Evolutionary conservation across 2,888 invertebrate species (phyloP), one percentile per base, ranked within the genome.

Genomic region (Lycaena phlaeas): DNA sequence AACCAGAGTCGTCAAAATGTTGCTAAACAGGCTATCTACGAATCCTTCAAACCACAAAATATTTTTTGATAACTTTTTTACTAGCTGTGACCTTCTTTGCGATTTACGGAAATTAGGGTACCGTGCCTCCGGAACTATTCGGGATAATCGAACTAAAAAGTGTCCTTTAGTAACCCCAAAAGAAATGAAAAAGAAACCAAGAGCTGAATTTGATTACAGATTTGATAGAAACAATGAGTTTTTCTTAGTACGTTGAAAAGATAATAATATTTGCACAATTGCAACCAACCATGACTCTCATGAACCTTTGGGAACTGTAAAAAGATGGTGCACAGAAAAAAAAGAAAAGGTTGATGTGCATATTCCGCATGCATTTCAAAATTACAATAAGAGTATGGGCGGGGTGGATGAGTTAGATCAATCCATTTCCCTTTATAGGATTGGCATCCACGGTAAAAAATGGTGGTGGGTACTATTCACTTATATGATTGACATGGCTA

Each of bases 211-310:
- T 30, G 42, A 45, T 17, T 42, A 41, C 11, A 1, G 38, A 14
- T 46, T 41, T 22, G 41, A 44, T n/a, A 44, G 4, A 27, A 14
- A 10, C 3, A 41, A 41, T 18, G 34, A 44, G 29, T 9, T 41
- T 27, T 29, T 47, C 6, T 25, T 45, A 6, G 42, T 42, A 6
- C 25, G 47, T 3, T 47, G 42, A 45, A 34, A 36, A 27, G 42
- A 45, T 22, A 47, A 42, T 26, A 47, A 38, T 36, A 34, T 45
- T 4, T 44, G 39, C 12, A 45, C 40, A 4, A 45, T 45, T 38
- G 37, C 14, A 1, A 42, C 42, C 2, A 47, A 34, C n/a, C 14
- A 38, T 17, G 28, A 28, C 10, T 14, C 1, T 1, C 9, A 27
- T 27, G 14, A 28, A 3, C 27, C 38, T 4, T 5, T 38, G n/a